Evolutionary conservation across 2,797 vertebrate species (phyloP).

Genomic region (Tachyglossus aculeatus): DNA sequence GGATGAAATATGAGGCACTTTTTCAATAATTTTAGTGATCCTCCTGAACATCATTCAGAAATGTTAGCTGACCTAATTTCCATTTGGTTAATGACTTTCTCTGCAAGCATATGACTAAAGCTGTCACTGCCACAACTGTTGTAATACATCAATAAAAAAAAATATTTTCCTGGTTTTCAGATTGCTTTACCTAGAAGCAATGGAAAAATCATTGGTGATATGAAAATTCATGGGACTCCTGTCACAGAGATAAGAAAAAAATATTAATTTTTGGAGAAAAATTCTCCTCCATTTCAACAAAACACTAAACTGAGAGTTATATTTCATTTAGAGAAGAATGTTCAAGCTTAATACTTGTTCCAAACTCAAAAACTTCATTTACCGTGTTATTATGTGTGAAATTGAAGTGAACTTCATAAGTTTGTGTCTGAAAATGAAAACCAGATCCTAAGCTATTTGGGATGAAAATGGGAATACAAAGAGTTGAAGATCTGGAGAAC

Average conservation of each 20-base stretch:
- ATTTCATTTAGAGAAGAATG: background rate
- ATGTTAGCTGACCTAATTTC: slow-evolving; percentile 62
- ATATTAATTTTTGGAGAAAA: background rate
- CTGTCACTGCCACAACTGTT: slow-evolving; percentile 59
- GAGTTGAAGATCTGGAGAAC: background rate
- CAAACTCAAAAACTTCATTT: slow-evolving; percentile 11
- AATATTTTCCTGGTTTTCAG: slow-evolving; percentile 35
- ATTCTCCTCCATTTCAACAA: background rate
- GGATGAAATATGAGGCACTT: slow-evolving; percentile 57
- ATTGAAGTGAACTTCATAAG: slow-evolving; percentile 9
- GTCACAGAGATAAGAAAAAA: slow-evolving; percentile 16
- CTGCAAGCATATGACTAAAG: slow-evolving; percentile 59
- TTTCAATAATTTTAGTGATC: slow-evolving; percentile 63
- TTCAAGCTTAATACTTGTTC: background rate
- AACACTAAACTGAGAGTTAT: background rate
- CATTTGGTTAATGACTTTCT: slow-evolving; percentile 70
- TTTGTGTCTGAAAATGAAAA: background rate
- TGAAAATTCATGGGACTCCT: slow-evolving; percentile 35
- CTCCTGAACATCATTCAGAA: slow-evolving; percentile 53
- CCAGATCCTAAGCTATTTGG: slow-evolving; percentile 14
- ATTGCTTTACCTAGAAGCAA: slow-evolving; percentile 43
- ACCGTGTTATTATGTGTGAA: background rate
- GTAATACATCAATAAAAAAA: slow-evolving; percentile 72
- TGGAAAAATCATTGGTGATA: slow-evolving; percentile 38
- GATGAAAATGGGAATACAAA: background rate